Evolutionary conservation across 2,113 vertebrate genomes (phyloP).

Genomic region (Callionymus lyra): DNA sequence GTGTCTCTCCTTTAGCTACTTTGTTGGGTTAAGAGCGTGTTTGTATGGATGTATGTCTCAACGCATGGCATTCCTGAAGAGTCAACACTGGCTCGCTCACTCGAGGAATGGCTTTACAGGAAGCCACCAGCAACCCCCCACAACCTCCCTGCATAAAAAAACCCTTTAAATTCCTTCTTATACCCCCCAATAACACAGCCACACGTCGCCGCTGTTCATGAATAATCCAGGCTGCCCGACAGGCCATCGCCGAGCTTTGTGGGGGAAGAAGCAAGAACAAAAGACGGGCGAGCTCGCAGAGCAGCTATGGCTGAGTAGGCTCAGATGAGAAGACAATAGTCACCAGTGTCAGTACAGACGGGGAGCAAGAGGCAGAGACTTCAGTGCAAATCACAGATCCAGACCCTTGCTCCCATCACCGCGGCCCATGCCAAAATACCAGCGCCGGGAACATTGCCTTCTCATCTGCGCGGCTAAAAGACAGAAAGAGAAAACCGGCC

Average conservation of each 20-base stretch:
- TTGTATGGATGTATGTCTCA: no score
- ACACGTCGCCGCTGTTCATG: slow-evolving; percentile 68
- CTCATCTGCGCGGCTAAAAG: slow-evolving; percentile 19
- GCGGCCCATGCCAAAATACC: slow-evolving; percentile 49
- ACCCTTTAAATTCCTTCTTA: slow-evolving; percentile 33
- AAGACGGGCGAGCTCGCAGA: slow-evolving; percentile 54
- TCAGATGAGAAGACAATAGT: slow-evolving; percentile 58
- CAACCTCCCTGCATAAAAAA: slow-evolving; percentile 9
- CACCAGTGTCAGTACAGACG: slow-evolving; percentile 51
- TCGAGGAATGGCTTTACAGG: slow-evolving; percentile 38
- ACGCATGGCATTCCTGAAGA: no score
- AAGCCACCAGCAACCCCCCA: slow-evolving; percentile 26
- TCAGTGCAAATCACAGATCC: slow-evolving; percentile 54
- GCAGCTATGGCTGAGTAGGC: slow-evolving; percentile 56
- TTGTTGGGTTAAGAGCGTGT: no score
- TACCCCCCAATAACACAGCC: slow-evolving; percentile 54
- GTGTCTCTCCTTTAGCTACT: no score
- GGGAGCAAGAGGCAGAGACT: slow-evolving; percentile 48
- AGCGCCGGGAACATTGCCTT: slow-evolving; percentile 43
- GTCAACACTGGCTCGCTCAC: slow-evolving; percentile 5
- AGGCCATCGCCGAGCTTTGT: slow-evolving; percentile 56
- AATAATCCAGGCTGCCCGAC: slow-evolving; percentile 65
- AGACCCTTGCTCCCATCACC: slow-evolving; percentile 33
- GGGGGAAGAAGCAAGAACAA: slow-evolving; percentile 64
- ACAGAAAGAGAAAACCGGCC: slow-evolving; percentile 35